A percentile compares a stretch with the other conserved stretches of the same genome.
These are phyloP conservation scores for Metopia argyrocephala DNA, from an alignment of 2,888 invertebrate genomes.

Conservation along the genomic window DNA sequence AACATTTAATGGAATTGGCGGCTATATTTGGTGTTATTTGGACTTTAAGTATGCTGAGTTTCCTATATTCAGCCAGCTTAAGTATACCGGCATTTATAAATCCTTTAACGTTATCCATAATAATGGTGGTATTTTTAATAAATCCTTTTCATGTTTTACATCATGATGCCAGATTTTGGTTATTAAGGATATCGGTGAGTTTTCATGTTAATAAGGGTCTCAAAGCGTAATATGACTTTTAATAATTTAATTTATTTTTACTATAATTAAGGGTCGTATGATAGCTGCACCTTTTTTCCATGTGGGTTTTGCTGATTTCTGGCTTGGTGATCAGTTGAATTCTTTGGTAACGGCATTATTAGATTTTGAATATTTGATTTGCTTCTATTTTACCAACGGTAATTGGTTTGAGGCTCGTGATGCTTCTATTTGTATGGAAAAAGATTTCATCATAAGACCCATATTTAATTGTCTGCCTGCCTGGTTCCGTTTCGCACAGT, in stretches of 20 bases:
- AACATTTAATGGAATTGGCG: conserved; percentile 95
- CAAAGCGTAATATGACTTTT: neutral
- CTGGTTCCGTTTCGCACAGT: conserved; percentile 98
- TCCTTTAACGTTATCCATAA: conserved; percentile 89
- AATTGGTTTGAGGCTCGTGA: conserved; percentile 83
- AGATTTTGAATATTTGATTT: conserved; percentile 95
- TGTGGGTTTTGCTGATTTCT: conserved; percentile 98
- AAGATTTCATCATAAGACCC: conserved; percentile 87
- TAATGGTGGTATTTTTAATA: conserved; percentile 91
- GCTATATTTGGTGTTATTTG: conserved; percentile 96
- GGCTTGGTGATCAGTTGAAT: conserved; percentile 98
- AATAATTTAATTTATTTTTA: neutral
- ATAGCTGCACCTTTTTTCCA: conserved; percentile 94
- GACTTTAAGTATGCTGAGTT: conserved; percentile 90
- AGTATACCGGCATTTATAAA: conserved; percentile 95
- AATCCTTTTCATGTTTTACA: conserved; percentile 96
- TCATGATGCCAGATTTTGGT: conserved; percentile 96
- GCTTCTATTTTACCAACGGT: conserved; percentile 91
- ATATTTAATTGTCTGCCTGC: conserved; percentile 95
- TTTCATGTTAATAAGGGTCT: conserved; percentile 17
- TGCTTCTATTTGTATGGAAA: conserved; percentile 84
- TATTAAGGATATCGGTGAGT: conserved; percentile 91
- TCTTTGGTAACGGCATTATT: conserved; percentile 93
- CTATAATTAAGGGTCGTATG: conserved; percentile 84
- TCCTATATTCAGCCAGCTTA: conserved; percentile 85